Conservation (phyloP, 2,888 invertebrate species). For the Andrena bucephala region DNA sequence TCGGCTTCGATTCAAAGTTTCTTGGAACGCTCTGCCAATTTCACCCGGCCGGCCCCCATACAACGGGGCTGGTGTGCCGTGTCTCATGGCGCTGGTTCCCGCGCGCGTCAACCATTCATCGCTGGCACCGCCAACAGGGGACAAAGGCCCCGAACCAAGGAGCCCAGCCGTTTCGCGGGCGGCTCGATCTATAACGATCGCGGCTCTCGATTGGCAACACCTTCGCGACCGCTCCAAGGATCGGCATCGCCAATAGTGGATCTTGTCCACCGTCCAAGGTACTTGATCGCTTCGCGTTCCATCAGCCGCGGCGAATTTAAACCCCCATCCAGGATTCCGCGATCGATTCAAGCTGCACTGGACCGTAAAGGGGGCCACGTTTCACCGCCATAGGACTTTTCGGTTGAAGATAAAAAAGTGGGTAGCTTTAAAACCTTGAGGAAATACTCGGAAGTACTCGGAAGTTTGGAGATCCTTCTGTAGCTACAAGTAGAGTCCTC, state of each 20-base stretch:
- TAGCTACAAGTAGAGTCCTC: no score
- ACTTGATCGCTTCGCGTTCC: conserved; percentile 44
- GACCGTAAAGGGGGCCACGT: no score
- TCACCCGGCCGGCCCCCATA: conserved; percentile 74
- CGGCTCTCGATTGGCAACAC: conserved; percentile 27
- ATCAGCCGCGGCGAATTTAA: conserved; percentile 13
- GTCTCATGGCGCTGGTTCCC: conserved; percentile 37
- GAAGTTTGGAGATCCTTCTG: no score
- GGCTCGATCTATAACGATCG: conserved; percentile 13
- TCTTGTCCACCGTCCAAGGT: conserved; percentile 48
- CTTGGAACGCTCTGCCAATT: conserved; percentile 82
- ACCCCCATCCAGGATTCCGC: conserved; percentile 17
- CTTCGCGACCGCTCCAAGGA: conserved; percentile 20
- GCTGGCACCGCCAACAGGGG: not conserved
- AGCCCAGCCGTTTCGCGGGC: not conserved
- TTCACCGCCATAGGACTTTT: no score
- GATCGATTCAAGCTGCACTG: conserved; percentile 8
- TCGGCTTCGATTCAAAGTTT: conserved; percentile 83
- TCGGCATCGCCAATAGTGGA: conserved; percentile 40
- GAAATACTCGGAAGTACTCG: no score
- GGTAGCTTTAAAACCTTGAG: no score
- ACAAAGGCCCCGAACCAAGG: conserved; percentile 13
- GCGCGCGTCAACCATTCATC: conserved; percentile 11
- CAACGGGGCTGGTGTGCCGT: conserved; percentile 19
- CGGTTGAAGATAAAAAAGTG: no score